phyloP scores from a whole-genome alignment of 2,797 vertebrate species.

The Clarias fuscus region DNA sequence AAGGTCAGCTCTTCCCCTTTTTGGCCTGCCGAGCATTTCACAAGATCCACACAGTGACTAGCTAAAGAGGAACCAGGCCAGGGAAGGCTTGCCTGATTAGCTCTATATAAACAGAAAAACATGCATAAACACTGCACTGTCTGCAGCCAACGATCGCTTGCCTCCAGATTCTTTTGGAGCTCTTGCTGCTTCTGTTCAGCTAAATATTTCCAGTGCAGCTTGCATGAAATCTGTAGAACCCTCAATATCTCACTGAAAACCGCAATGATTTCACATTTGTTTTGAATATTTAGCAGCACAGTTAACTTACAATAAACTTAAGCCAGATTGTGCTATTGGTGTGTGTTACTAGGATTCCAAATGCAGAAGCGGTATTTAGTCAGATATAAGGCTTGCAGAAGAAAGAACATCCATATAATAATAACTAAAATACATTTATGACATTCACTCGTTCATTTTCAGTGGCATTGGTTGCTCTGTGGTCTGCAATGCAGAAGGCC shows the following conservation, averaged over 20 bases:
- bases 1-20: slow-evolving; percentile 45
- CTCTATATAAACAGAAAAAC: slow-evolving; percentile 41
- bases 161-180: slow-evolving; percentile 8
- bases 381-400: not conserved
- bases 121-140: slow-evolving; percentile 16
- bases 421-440: not conserved
- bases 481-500: too few relatives aligned
- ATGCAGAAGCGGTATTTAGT: not conserved
- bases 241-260: not conserved
- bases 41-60: slow-evolving; percentile 42
- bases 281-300: not conserved
- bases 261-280: not conserved
- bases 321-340: not conserved
- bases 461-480: not conserved
- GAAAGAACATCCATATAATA: not conserved
- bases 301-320: not conserved
- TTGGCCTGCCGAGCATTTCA: slow-evolving; percentile 45
- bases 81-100: slow-evolving; percentile 30
- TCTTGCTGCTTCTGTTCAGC: slow-evolving; percentile 21
- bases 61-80: slow-evolving; percentile 34
- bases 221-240: slow-evolving; percentile 13
- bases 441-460: not conserved
- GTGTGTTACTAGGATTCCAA: not conserved
- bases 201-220: slow-evolving; percentile 15
- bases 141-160: slow-evolving; percentile 15